Conservation (phyloP, 2,113 vertebrate species). For the Brienomyrus longianalis region DNA sequence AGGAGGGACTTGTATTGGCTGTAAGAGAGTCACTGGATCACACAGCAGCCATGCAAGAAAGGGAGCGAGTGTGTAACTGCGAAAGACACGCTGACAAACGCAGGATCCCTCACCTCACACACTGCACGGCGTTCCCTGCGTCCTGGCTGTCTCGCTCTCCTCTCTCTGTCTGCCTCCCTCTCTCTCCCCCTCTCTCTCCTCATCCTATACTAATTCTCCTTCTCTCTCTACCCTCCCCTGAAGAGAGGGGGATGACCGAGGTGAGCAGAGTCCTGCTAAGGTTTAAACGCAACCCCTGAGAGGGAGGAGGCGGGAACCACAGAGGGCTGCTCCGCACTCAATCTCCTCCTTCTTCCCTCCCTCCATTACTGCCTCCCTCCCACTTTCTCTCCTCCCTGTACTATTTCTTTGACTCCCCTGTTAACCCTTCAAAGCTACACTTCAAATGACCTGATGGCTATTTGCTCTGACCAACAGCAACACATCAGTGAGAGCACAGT, state of each 20-base stretch:
- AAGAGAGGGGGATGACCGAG: conserved; percentile 32
- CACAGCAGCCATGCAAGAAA: neutral
- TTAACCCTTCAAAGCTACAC: conserved; percentile 18
- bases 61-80: neutral
- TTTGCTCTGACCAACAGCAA: neutral
- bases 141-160: conserved; percentile 42
- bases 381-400: conserved; percentile 7
- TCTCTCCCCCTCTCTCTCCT: conserved; percentile 47
- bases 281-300: conserved; percentile 42
- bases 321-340: conserved; percentile 32
- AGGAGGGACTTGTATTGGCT: neutral
- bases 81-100: neutral
- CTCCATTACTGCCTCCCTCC: conserved; percentile 16
- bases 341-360: conserved; percentile 21
- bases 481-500: neutral
- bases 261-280: conserved; percentile 50
- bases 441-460: neutral
- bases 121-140: conserved; percentile 51
- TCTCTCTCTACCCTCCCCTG: conserved; percentile 53
- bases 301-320: conserved; percentile 40
- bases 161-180: conserved; percentile 27
- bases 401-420: conserved; percentile 6
- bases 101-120: conserved; percentile 52
- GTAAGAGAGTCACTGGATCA: neutral
- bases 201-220: conserved; percentile 56